Evolutionary conservation across 2,888 invertebrate species (phyloP).

Genomic region (Campopleginae sp.): DNA sequence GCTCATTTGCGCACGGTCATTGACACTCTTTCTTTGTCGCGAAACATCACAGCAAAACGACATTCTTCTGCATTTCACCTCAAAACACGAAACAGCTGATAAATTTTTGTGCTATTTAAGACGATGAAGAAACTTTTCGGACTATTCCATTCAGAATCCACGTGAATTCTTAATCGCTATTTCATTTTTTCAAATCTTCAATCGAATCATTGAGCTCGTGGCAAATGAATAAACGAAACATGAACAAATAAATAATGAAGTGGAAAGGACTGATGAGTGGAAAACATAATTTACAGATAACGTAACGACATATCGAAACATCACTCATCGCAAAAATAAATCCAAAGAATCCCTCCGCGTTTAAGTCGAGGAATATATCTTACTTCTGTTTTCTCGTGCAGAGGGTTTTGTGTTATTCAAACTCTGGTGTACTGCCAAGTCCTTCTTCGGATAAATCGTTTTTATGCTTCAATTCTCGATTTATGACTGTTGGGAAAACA

Average conservation of each 20-base stretch:
- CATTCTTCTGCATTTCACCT: background rate
- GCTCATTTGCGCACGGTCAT: constrained; percentile 69
- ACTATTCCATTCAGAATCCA: background rate
- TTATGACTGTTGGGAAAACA: constrained; percentile 35
- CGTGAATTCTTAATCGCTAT: background rate
- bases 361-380: constrained; percentile 18
- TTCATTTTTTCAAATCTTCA: background rate
- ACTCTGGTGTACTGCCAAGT: constrained; percentile 42
- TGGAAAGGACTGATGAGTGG: background rate
- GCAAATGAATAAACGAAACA: constrained; percentile 1
- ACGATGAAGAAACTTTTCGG: background rate
- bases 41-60: background rate
- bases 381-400: background rate
- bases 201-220: background rate
- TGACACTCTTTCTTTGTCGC: constrained; percentile 59
- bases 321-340: constrained; percentile 34
- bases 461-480: constrained; percentile 37
- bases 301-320: constrained; percentile 22
- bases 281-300: background rate
- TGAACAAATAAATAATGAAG: background rate
- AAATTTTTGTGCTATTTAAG: background rate
- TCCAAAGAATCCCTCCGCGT: background rate
- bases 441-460: constrained; percentile 23
- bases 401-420: constrained; percentile 34
- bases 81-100: background rate